Evolutionary conservation across 1,140 invertebrate genomes (phyloP).

Genomic region (Drosophila bocki): DNA sequence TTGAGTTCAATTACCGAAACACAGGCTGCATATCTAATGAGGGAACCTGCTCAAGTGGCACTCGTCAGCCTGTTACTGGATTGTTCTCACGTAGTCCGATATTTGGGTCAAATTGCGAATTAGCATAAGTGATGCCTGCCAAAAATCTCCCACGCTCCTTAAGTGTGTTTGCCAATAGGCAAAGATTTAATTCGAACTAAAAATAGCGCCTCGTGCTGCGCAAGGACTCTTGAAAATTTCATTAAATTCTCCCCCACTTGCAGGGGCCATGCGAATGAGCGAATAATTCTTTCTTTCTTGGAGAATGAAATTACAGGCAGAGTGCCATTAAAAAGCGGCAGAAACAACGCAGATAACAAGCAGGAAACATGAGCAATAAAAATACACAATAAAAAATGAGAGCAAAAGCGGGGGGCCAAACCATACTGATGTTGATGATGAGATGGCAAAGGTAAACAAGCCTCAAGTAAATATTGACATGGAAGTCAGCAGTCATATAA

Average conservation of each 20-base stretch:
- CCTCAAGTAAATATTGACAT: slow-evolving; percentile 67
- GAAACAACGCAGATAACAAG: slow-evolving; percentile 71
- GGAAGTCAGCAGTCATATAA: slow-evolving; percentile 40
- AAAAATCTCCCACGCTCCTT: slow-evolving; percentile 29
- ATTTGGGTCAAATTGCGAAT: slow-evolving; percentile 75
- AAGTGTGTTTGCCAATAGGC: slow-evolving; percentile 47
- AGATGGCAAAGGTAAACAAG: slow-evolving; percentile 71
- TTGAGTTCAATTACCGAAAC: slow-evolving; percentile 72
- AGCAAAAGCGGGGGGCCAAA: not conserved
- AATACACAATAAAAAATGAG: slow-evolving; percentile 49
- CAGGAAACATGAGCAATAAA: slow-evolving; percentile 65
- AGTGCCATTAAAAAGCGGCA: slow-evolving; percentile 71
- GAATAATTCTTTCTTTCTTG: slow-evolving; percentile 9
- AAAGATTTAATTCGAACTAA: slow-evolving; percentile 64
- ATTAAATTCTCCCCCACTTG: slow-evolving; percentile 44
- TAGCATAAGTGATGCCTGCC: slow-evolving; percentile 60
- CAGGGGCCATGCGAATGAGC: slow-evolving; percentile 2
- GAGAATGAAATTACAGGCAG: slow-evolving; percentile 67
- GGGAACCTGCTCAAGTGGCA: slow-evolving; percentile 25
- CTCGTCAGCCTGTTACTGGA: slow-evolving; percentile 22
- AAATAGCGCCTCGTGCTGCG: slow-evolving; percentile 46
- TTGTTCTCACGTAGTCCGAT: slow-evolving; percentile 48
- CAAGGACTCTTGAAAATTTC: slow-evolving; percentile 54
- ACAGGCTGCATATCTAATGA: slow-evolving; percentile 70
- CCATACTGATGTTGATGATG: slow-evolving; percentile 46